A percentile compares a stretch with the other conserved stretches of the same genome.
Evolutionary conservation across 2,113 vertebrate genomes (phyloP).

Genomic region (Nothobranchius kuhntae): DNA sequence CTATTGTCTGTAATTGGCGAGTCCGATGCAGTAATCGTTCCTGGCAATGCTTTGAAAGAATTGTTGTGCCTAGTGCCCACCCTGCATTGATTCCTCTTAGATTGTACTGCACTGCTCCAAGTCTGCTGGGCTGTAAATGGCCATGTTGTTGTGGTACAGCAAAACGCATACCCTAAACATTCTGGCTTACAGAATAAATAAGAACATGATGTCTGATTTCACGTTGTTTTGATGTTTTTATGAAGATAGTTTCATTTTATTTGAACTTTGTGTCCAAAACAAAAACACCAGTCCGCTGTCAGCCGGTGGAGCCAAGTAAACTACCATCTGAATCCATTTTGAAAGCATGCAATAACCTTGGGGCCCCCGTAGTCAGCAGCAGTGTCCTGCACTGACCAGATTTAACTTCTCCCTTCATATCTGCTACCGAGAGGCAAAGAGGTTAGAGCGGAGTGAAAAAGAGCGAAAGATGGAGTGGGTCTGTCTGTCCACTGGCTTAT

Average conservation of each 20-base stretch:
- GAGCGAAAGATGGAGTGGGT: slow-evolving; percentile 61
- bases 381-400: slow-evolving; percentile 53
- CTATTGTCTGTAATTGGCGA: slow-evolving; percentile 46
- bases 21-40: slow-evolving; percentile 8
- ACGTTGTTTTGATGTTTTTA: too few relatives aligned
- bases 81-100: slow-evolving; percentile 38
- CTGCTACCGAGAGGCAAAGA: slow-evolving; percentile 44
- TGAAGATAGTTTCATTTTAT: neutral
- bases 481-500: slow-evolving; percentile 76
- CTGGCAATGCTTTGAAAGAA: slow-evolving; percentile 9
- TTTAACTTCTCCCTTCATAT: slow-evolving; percentile 64
- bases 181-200: neutral
- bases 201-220: too few relatives aligned
- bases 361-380: slow-evolving; percentile 32
- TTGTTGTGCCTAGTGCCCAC: slow-evolving; percentile 3
- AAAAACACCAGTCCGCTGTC: slow-evolving; percentile 24
- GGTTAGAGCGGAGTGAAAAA: slow-evolving; percentile 24
- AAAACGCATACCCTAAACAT: neutral
- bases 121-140: slow-evolving; percentile 16
- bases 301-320: slow-evolving; percentile 49
- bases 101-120: slow-evolving; percentile 20
- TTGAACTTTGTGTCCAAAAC: slow-evolving; percentile 30
- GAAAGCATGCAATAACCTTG: slow-evolving; percentile 62
- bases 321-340: slow-evolving; percentile 65
- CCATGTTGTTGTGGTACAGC: slow-evolving; percentile 28